These are phyloP conservation scores for Bellardia pandia DNA, from an alignment of 2,888 invertebrate genomes.

Conservation along the genomic window DNA sequence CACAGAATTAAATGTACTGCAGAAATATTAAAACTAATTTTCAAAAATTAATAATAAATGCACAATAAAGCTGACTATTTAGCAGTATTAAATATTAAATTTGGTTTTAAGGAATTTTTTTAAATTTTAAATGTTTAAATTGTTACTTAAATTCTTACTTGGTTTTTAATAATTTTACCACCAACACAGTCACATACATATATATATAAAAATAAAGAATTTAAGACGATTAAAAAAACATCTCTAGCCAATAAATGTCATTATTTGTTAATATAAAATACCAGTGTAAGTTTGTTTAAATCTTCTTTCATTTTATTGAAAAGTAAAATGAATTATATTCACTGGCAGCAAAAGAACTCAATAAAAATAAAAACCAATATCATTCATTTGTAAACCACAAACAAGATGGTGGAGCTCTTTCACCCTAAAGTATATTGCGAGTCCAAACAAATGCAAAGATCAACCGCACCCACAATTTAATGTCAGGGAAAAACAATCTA, in stretches of 20 bases:
- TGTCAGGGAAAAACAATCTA: constrained; percentile 1
- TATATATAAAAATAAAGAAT: neutral
- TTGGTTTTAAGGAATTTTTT: no score
- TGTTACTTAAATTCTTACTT: no score
- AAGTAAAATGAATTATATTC: constrained; percentile 6
- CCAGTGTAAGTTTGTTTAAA: neutral
- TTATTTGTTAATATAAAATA: neutral
- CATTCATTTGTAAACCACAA: constrained; percentile 29
- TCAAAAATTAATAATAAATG: no score
- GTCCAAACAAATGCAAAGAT: constrained; percentile 22
- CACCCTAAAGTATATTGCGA: neutral
- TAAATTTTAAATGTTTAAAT: no score
- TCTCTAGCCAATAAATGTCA: neutral
- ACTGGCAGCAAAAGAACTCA: no score
- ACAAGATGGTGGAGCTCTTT: constrained; percentile 10
- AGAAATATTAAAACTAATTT: no score
- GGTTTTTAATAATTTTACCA: no score
- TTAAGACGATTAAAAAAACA: neutral
- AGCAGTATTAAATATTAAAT: no score
- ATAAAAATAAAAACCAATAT: constrained; percentile 15
- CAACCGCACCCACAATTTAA: constrained; percentile 10
- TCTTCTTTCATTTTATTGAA: constrained; percentile 17
- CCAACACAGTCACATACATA: no score
- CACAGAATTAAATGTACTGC: no score
- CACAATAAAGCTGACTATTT: no score